A percentile compares a stretch with the other conserved stretches of the same genome.
phyloP scores from a whole-genome alignment of 2,113 vertebrate species.

The Strix aluco region DNA sequence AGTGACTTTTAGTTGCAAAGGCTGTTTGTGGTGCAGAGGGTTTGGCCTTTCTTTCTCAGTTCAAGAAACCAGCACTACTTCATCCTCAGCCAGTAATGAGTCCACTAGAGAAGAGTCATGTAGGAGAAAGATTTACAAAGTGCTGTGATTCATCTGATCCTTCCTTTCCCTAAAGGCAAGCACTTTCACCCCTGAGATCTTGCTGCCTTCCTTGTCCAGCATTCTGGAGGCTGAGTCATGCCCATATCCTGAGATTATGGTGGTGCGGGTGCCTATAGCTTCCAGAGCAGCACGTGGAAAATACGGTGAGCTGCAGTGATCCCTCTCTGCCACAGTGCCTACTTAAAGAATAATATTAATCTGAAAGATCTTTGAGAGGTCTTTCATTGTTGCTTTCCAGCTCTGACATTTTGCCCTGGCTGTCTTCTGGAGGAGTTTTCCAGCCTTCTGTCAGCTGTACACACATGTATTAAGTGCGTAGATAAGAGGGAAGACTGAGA shows the following conservation, averaged over 20 bases:
- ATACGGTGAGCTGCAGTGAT: neutral
- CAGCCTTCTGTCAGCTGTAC: neutral
- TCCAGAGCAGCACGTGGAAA: neutral
- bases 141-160: neutral
- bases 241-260: neutral
- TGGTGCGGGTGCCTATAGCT: neutral
- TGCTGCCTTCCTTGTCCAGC: neutral
- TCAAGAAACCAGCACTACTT: neutral
- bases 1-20: neutral
- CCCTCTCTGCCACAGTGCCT: neutral
- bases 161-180: neutral
- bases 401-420: neutral
- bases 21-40: neutral
- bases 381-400: neutral
- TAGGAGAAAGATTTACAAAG: neutral
- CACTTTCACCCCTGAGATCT: neutral
- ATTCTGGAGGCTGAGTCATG: neutral
- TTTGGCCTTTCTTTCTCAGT: neutral
- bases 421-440: neutral
- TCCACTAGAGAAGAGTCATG: neutral
- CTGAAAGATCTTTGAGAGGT: neutral
- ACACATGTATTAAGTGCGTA: neutral
- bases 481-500: neutral
- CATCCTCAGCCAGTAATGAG: neutral
- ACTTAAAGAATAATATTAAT: neutral